Base-by-base conservation (phyloP, 2,113 vertebrate genomes). In the Passer domesticus region DNA sequence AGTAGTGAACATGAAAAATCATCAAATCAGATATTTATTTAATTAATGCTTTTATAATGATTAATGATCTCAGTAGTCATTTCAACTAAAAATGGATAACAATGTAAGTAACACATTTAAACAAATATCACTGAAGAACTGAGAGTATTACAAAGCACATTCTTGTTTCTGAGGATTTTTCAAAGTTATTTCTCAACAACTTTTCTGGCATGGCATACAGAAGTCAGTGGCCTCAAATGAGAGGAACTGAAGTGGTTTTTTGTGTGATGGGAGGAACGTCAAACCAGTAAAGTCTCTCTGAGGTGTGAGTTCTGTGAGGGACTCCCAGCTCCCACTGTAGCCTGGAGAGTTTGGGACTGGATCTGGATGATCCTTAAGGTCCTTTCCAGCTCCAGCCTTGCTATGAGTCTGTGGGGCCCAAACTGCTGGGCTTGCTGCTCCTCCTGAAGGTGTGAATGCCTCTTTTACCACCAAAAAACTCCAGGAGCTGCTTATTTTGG, bases 1-100 rank as follows among this genome's bases (percentile, higher is more conserved):
- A 64, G 50, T 47, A 82, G 11, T 7, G 39, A 92, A 67, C n/a
- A 78, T 63, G 90, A 95, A 92, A 97, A 96, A 95, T 82, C 85
- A 95, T 82, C 95, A 96, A 95, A 94, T 93, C 88, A 95, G 74
- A 87, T 96, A 92, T 76, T 87, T 83, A 95, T 90, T 87, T 72
- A 97, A 97, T 95, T 92, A 92, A 87, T 69, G 67, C 10, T 94
- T 96, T 95, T 92, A 94, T 91, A 81, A 87, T 95, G 87, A 91
- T 96, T 94, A 93, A 94, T 95, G 72, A 96, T 77, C 90, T 94
- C 91, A 83, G 52, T 43, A 74, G 87, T 44, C 23, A 85, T 95
- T 97, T 97, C 85, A 94, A 94, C 81, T 96, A 76, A 78, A 95
- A 97, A 74, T 21, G 72, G 67, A 90, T 92, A 92, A 70, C 31